A percentile compares a stretch with the other conserved stretches of the same genome.
Evolutionary conservation across 2,888 invertebrate species (phyloP).

Genomic region (Meta bourneti): DNA sequence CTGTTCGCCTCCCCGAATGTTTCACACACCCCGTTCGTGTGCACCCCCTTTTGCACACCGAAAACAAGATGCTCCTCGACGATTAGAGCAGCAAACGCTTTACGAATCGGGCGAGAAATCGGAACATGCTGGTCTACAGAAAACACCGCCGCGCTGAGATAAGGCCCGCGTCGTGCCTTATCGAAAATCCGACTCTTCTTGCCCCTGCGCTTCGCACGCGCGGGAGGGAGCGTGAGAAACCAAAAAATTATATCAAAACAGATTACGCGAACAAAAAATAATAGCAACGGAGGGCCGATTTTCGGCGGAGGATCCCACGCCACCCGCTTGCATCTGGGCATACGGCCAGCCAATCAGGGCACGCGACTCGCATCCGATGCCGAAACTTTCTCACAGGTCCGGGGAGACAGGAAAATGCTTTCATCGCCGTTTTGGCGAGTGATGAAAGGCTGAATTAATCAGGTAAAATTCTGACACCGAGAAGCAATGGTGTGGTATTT

Average conservation of each 20-base stretch:
- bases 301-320: slow-evolving; percentile 68
- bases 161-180: slow-evolving; percentile 59
- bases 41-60: neutral
- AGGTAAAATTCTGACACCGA: neutral
- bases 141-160: slow-evolving; percentile 34
- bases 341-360: slow-evolving; percentile 68
- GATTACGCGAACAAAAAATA: slow-evolving; percentile 52
- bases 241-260: slow-evolving; percentile 67
- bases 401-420: neutral
- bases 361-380: slow-evolving; percentile 61
- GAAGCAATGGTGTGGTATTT: neutral
- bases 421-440: slow-evolving; percentile 41
- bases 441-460: neutral
- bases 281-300: slow-evolving; percentile 34
- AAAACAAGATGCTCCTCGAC: neutral
- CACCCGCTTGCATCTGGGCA: slow-evolving; percentile 68
- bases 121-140: slow-evolving; percentile 49
- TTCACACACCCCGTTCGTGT: neutral
- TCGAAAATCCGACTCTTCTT: slow-evolving; percentile 34
- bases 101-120: neutral
- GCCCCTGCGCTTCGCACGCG: slow-evolving; percentile 10
- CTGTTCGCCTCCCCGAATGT: neutral
- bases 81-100: too few relatives aligned
- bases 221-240: slow-evolving; percentile 68
- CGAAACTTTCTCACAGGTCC: slow-evolving; percentile 64